Percentiles rank a stretch among this genome's conserved stretches.
Conservation (phyloP, 1,140 invertebrate genomes). For the Drosophila sucinea region DNA sequence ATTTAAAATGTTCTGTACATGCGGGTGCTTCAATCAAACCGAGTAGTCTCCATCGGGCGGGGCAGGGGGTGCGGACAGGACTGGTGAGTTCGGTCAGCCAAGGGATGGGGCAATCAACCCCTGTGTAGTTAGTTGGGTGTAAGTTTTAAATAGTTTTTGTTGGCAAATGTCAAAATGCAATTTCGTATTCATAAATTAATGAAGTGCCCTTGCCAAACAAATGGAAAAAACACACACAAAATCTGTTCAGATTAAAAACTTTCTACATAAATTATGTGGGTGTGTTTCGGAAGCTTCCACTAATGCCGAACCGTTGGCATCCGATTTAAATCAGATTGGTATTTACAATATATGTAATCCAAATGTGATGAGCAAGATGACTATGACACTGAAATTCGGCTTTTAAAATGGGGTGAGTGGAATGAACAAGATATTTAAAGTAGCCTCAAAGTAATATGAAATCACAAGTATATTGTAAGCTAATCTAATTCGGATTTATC, state of each 20-base stretch:
- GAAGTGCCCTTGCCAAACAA: slow-evolving; percentile 46
- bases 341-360: slow-evolving; percentile 62
- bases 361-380: slow-evolving; percentile 27
- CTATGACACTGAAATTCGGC: background rate
- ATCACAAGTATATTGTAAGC: no score
- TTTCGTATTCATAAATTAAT: slow-evolving; percentile 82
- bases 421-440: background rate
- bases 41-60: slow-evolving; percentile 38
- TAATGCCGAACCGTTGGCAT: background rate
- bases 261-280: slow-evolving; percentile 69
- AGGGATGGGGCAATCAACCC: slow-evolving; percentile 3
- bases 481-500: no score
- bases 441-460: no score
- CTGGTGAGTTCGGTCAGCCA: slow-evolving; percentile 19
- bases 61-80: slow-evolving; percentile 38
- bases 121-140: slow-evolving; percentile 25
- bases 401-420: background rate
- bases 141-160: slow-evolving; percentile 79
- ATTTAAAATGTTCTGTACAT: slow-evolving; percentile 80
- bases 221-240: slow-evolving; percentile 32
- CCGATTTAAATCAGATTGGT: slow-evolving; percentile 45
- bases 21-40: slow-evolving; percentile 79
- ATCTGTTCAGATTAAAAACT: slow-evolving; percentile 57
- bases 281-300: background rate
- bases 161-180: slow-evolving; percentile 75